Evolutionary conservation across 2,113 vertebrate species (phyloP), one percentile per base, ranked within the genome.

Genomic region (Tetrao urogallus): DNA sequence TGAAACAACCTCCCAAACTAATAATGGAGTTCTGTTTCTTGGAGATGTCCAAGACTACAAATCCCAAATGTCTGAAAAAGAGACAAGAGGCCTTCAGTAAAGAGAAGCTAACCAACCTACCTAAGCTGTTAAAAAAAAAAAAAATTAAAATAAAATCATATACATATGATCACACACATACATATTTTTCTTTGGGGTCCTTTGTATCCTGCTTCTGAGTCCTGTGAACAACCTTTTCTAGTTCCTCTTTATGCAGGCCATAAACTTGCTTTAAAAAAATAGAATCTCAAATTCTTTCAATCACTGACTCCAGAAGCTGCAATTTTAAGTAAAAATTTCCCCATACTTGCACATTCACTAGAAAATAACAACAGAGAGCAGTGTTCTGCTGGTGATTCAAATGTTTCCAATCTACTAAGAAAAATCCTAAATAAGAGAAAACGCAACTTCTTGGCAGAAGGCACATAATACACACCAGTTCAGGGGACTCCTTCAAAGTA

Each of bases 241-340:
- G 60, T 11, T 88, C 64, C 54, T 43, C 28, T 76, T 88, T 54
- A 69, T 3, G 21, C 9, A 40, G 27, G 30, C 15, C n/a, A 90
- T 73, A 91, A 64, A 38, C 5, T 25, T 79, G 40, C 64, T 73
- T 77, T 38, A 20, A 73, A 93, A 93, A 80, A 74, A 60, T 5
- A 80, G 88, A 63, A 74, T 2, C 17, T 86, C 28, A 20, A 24
- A 56, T 36, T 73, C 54, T 73, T 69, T 82, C 24, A 63, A 19
- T 30, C 72, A 54, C 1, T 16, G 64, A 82, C 15, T 66, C 18
- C 5, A 45, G 28, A 11, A 38, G 34, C 66, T 9, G 8, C 4
- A 73, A 58, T 77, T 86, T 74, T 27, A 66, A 38, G 52, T 24
- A 38, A 82, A 88, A 88, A 32, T 1, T 63, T 66, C 32, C 54